Evolutionary conservation across 2,113 vertebrate species (phyloP).

Genomic region (Caranx ignobilis): DNA sequence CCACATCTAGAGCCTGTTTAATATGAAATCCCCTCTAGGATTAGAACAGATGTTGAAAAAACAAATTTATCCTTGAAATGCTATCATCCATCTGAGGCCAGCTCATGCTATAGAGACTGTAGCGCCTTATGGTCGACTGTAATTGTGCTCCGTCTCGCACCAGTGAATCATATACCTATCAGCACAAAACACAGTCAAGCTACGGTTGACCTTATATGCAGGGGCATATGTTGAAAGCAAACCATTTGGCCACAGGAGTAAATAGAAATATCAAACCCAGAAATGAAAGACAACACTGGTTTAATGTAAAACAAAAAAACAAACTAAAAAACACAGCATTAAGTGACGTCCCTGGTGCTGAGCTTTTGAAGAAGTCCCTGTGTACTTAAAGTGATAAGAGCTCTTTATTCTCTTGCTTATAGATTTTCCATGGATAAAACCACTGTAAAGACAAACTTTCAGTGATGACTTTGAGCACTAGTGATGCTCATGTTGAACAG

Average conservation of each 20-base stretch:
- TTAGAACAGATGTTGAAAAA: neutral
- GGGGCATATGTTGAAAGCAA: neutral
- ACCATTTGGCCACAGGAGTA: neutral
- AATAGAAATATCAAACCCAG: slow-evolving; percentile 7
- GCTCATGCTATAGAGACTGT: neutral
- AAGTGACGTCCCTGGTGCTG: neutral
- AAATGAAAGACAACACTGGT: neutral
- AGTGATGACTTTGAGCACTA: slow-evolving; percentile 39
- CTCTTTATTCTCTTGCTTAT: neutral
- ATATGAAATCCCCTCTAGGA: neutral
- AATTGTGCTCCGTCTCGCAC: neutral
- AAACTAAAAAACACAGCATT: neutral
- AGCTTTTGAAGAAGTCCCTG: neutral
- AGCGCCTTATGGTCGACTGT: neutral
- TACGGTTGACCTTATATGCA: slow-evolving; percentile 16
- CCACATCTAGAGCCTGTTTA: neutral
- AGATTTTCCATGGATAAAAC: slow-evolving; percentile 30
- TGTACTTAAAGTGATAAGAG: neutral
- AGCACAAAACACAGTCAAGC: slow-evolving; percentile 31
- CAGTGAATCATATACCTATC: slow-evolving; percentile 33
- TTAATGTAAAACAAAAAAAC: neutral
- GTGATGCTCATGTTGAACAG: slow-evolving; percentile 1
- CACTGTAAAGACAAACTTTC: slow-evolving; percentile 13
- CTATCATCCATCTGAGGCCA: slow-evolving; percentile 1
- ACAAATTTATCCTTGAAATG: slow-evolving; percentile 17